These are phyloP conservation scores for Bombus soroeensis DNA, from an alignment of 1,140 invertebrate species.

Conservation along the genomic window DNA sequence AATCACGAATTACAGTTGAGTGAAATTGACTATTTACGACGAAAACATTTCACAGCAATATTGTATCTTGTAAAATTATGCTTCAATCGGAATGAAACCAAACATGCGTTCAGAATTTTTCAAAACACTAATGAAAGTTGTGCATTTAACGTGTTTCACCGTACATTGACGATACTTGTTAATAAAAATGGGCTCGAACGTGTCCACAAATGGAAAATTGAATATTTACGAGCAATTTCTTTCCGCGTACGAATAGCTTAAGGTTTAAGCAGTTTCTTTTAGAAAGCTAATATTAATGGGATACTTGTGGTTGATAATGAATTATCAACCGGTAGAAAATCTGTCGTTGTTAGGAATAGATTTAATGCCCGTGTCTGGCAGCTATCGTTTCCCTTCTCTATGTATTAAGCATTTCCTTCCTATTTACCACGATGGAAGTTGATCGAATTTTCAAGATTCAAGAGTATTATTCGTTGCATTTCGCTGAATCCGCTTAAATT, in stretches of 20 bases:
- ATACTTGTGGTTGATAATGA: slow-evolving; percentile 5
- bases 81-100: too few species aligned
- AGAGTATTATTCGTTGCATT: slow-evolving; percentile 10
- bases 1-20: too few species aligned
- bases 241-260: not conserved
- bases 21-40: too few species aligned
- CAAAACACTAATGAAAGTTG: not conserved
- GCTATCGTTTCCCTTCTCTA: slow-evolving; percentile 4
- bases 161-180: not conserved
- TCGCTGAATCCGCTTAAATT: slow-evolving; percentile 12
- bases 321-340: slow-evolving; percentile 17
- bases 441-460: slow-evolving; percentile 21
- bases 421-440: slow-evolving; percentile 13
- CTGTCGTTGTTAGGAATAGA: slow-evolving; percentile 13
- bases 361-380: not conserved
- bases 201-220: not conserved
- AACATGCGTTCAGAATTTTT: not conserved
- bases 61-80: too few species aligned
- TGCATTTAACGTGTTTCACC: too few species aligned
- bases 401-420: not conserved
- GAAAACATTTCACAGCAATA: too few species aligned
- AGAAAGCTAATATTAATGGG: not conserved
- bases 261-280: not conserved
- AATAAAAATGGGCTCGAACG: not conserved
- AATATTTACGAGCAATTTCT: not conserved